Evolutionary conservation across 2,113 vertebrate genomes (phyloP), one percentile per base, ranked within the genome.

Genomic region (Dolichallabes microphthalmus): DNA sequence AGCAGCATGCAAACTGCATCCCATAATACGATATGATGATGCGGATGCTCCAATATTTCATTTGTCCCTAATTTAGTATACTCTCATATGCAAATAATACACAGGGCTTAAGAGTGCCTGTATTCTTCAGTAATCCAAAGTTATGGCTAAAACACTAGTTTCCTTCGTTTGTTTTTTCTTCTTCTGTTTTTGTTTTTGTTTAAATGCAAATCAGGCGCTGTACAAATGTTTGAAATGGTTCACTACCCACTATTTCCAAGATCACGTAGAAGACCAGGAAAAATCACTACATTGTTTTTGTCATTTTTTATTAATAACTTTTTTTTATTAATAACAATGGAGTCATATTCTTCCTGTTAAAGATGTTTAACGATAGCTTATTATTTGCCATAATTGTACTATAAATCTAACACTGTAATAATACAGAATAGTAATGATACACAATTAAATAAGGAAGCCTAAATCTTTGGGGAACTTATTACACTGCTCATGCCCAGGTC

Each of bases 21-120:
- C 64, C 74, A 20, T 80, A 82, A 85, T 69, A 55, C 77, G 69
- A 78, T 20, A 22, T 20, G 78, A 87, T 87, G 15, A 57, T 52
- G 52, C 61, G 68, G 60, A 39, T 8, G 14, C 27, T 25, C 74
- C 63, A 1, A 64, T 39, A 63, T 77, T 82, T 68, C 19, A 7
- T 69, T 35, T 61, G 53, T 45, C 7, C 63, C 64, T 61, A 77
- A 82, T 87, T 35, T 55, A 20, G 12, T 71, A 15, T 7, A 32
- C 8, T 15, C 50, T 75, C 22, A 75, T 75, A 53, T 15, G 45
- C 50, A 52, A 75, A 53, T 75, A 75, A 53, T 17, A 27, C 73
- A 75, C 9, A 75, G 12, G 25, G 0, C 20, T 50, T 35, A 25
- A 9, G 25, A 25, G 13, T 73, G 39, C 45, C 73, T 53, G 45